phyloP scores from a whole-genome alignment of 92 coral and sea anemone genomes.

The Bergia puertoricense region DNA sequence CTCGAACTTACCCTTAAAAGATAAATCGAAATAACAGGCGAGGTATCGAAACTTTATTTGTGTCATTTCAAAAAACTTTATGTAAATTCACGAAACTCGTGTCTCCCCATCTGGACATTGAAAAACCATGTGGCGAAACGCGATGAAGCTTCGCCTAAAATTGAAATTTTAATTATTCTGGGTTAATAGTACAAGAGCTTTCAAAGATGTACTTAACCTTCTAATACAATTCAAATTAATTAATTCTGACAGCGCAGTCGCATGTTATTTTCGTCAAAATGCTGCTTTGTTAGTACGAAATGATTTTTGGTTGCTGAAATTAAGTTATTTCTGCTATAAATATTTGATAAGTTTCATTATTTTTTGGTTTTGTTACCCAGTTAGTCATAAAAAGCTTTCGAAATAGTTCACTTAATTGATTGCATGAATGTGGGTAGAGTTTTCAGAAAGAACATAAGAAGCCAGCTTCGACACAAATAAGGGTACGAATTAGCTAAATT shows the following conservation, averaged over 20 bases:
- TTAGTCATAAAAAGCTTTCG: not conserved
- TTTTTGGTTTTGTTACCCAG: not conserved
- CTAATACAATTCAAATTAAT: not conserved
- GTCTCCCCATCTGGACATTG: too few relatives aligned
- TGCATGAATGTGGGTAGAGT: not conserved
- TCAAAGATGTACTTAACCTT: not conserved
- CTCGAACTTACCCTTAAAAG: too few relatives aligned
- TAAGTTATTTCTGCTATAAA: not conserved
- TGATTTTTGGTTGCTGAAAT: not conserved
- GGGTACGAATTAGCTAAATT: not conserved
- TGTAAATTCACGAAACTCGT: too few relatives aligned
- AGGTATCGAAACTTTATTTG: too few relatives aligned
- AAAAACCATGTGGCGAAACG: too few relatives aligned
- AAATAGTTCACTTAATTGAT: not conserved
- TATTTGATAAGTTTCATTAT: not conserved
- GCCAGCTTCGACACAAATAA: not conserved
- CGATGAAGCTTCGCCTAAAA: too few relatives aligned
- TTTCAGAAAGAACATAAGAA: not conserved
- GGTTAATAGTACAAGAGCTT: not conserved
- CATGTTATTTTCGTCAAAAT: not conserved
- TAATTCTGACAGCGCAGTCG: not conserved
- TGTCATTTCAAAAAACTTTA: too few relatives aligned
- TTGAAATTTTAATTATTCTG: too few relatives aligned
- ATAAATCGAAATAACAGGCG: too few relatives aligned
- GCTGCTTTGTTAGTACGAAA: not conserved